Conservation (phyloP, 2,797 vertebrate genomes). For the Furcifer pardalis region DNA sequence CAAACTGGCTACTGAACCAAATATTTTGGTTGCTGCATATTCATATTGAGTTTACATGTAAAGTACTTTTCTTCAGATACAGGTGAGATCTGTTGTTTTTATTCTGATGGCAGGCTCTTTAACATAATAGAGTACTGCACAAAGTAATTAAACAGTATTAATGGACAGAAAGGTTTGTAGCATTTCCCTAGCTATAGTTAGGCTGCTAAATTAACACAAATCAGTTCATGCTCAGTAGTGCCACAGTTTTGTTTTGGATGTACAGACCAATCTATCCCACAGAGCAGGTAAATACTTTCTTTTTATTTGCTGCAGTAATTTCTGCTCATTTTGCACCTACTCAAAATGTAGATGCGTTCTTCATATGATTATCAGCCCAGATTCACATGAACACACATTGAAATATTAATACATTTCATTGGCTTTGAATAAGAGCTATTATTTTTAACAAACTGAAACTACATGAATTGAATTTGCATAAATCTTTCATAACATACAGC, state of each 20-base stretch:
- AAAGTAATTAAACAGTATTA: slow-evolving; percentile 74
- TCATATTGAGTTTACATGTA: background rate
- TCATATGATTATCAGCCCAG: background rate
- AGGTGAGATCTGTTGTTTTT: background rate
- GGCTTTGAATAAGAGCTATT: slow-evolving; percentile 19
- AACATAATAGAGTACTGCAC: background rate
- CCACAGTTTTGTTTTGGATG: background rate
- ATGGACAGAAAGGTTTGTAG: slow-evolving; percentile 72
- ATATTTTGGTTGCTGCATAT: background rate
- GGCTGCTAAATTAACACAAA: slow-evolving; percentile 74
- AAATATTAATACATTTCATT: background rate
- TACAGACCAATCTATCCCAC: background rate
- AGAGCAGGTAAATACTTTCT: slow-evolving; percentile 31
- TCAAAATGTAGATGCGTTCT: slow-evolving; percentile 25
- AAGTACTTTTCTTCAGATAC: background rate
- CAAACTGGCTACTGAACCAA: background rate
- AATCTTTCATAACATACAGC: background rate
- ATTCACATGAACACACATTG: slow-evolving; percentile 8
- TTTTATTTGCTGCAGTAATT: slow-evolving; percentile 53
- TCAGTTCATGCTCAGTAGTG: slow-evolving; percentile 62
- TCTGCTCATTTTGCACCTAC: slow-evolving; percentile 43
- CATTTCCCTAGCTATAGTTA: slow-evolving; percentile 78
- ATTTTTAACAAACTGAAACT: background rate
- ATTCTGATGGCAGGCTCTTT: background rate
- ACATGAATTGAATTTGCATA: background rate